A percentile compares a stretch with the other conserved stretches of the same genome.
Conservation (phyloP, 2,113 vertebrate species). For the Colistium nudipinnis region DNA sequence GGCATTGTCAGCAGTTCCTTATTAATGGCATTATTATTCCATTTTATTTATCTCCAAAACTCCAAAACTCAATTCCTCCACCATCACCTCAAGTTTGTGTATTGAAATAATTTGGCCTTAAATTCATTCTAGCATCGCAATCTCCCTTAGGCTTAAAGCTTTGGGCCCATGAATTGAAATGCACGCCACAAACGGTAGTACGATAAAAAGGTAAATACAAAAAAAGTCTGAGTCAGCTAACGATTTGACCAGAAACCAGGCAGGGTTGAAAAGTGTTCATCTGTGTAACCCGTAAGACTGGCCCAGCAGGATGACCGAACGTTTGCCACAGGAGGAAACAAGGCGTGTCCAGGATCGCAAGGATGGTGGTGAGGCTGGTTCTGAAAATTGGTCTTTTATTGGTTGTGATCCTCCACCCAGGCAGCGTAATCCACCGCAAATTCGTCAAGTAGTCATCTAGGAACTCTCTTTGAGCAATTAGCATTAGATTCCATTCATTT, state of each 20-base stretch:
- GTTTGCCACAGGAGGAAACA: slow-evolving; percentile 28
- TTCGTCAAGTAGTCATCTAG: too few relatives aligned
- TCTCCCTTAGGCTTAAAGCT: background rate
- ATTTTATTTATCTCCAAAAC: too few relatives aligned
- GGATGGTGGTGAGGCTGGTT: slow-evolving; percentile 3
- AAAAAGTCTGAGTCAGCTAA: slow-evolving; percentile 1
- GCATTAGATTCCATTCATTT: too few relatives aligned
- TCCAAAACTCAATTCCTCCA: too few relatives aligned
- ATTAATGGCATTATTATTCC: too few relatives aligned
- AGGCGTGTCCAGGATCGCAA: slow-evolving; percentile 37
- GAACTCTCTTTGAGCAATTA: background rate
- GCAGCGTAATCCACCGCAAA: background rate
- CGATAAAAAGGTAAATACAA: background rate
- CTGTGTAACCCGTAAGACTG: slow-evolving; percentile 63
- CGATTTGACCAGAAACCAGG: background rate
- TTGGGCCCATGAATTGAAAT: background rate
- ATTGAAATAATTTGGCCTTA: too few relatives aligned
- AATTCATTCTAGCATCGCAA: too few relatives aligned
- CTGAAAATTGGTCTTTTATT: background rate
- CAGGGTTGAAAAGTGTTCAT: background rate
- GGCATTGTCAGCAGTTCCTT: too few relatives aligned
- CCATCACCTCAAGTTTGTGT: too few relatives aligned
- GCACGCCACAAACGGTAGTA: background rate
- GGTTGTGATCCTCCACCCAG: slow-evolving; percentile 2
- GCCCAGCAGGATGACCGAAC: slow-evolving; percentile 43